These are phyloP conservation scores for Marisa cornuarietis DNA, from an alignment of 1,140 invertebrate species.

Conservation along the genomic window DNA sequence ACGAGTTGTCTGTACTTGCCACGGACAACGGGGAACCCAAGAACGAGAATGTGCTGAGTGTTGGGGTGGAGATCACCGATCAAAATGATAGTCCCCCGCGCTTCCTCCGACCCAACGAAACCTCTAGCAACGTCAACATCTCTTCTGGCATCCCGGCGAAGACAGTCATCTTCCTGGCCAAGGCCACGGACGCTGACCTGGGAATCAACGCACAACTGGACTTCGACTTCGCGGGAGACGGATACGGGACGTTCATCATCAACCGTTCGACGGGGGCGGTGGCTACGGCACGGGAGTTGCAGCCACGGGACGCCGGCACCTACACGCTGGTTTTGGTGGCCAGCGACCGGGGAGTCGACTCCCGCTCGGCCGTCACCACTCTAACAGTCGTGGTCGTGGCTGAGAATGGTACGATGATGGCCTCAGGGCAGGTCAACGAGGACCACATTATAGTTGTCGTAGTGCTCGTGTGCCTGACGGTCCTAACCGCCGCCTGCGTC, in stretches of 20 bases:
- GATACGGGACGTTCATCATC: slow-evolving; percentile 19
- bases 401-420: slow-evolving; percentile 21
- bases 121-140: slow-evolving; percentile 15
- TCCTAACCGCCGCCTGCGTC: slow-evolving; percentile 28
- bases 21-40: slow-evolving; percentile 19
- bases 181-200: slow-evolving; percentile 23
- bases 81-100: slow-evolving; percentile 30
- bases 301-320: slow-evolving; percentile 16
- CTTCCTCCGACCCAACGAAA: slow-evolving; percentile 15
- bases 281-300: slow-evolving; percentile 16
- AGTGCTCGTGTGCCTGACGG: slow-evolving; percentile 27
- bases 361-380: not conserved
- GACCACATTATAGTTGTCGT: slow-evolving; percentile 34
- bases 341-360: slow-evolving; percentile 8
- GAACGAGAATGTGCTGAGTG: slow-evolving; percentile 26
- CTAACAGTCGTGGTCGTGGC: slow-evolving; percentile 23
- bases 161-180: slow-evolving; percentile 17
- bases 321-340: slow-evolving; percentile 23
- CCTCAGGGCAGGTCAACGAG: slow-evolving; percentile 6
- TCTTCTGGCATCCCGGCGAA: slow-evolving; percentile 8
- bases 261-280: slow-evolving; percentile 19
- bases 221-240: slow-evolving; percentile 20
- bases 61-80: slow-evolving; percentile 23
- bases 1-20: slow-evolving; percentile 29
- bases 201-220: slow-evolving; percentile 25